Conservation (phyloP, 2,113 vertebrate species). For the Leptobrachium ailaonicum region DNA sequence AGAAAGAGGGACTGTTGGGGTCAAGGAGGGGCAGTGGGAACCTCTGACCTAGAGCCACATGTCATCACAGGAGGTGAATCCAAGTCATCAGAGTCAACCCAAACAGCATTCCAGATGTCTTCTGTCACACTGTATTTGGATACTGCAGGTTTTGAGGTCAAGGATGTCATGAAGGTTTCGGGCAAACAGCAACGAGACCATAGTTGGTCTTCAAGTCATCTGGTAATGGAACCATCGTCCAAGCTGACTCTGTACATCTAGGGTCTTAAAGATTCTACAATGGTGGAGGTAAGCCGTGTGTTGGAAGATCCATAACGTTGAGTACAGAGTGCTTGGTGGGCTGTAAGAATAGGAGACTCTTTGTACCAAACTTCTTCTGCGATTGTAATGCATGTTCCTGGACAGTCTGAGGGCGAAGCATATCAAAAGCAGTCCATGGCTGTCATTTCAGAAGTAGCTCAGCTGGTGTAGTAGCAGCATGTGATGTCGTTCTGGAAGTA, state of each 20-base stretch:
- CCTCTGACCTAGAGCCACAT: background rate
- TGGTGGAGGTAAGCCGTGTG: background rate
- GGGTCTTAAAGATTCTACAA: background rate
- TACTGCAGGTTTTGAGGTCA: background rate
- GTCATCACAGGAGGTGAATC: background rate
- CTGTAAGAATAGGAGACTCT: background rate
- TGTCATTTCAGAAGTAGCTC: background rate
- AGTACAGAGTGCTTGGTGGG: background rate
- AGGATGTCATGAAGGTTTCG: background rate
- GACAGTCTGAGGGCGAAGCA: background rate
- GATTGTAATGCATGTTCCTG: background rate
- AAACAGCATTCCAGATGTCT: background rate
- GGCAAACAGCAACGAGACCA: background rate
- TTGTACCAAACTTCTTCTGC: background rate
- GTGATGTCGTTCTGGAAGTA: background rate
- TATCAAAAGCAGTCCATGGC: background rate
- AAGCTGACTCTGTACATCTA: background rate
- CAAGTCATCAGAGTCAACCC: background rate
- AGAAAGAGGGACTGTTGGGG: background rate
- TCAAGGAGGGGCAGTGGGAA: background rate
- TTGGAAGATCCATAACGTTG: conserved; percentile 60
- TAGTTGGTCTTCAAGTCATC: background rate
- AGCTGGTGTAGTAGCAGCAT: background rate
- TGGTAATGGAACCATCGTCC: too few species aligned
- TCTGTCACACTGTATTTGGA: background rate